Conservation (phyloP, 2,797 vertebrate genomes). For the Enteromius treurensis region DNA sequence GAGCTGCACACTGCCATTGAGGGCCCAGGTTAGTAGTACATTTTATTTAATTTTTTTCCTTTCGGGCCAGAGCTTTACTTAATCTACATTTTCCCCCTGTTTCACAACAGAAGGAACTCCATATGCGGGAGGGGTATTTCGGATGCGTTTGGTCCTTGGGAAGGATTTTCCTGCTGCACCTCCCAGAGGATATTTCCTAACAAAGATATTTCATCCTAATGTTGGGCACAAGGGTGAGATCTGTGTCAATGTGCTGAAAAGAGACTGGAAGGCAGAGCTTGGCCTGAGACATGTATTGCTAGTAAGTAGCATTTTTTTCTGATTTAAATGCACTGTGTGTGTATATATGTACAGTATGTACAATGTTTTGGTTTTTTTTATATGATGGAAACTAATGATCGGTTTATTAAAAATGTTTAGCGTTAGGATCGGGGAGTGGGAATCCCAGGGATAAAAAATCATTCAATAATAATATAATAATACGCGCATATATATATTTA, state of each 20-base stretch:
- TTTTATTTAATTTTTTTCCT: background rate
- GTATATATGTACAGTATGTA: too few species aligned
- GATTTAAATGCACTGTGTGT: background rate
- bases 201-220: conserved; percentile 96
- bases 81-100: conserved; percentile 61
- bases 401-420: too few species aligned
- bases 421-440: too few species aligned
- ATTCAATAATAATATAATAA: too few species aligned
- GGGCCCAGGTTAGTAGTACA: conserved; percentile 81
- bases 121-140: conserved; percentile 90
- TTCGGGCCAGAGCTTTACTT: background rate
- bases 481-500: too few species aligned
- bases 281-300: conserved; percentile 90
- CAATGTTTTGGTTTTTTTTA: too few species aligned
- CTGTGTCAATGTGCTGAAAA: conserved; percentile 93
- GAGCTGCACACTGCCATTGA: conserved; percentile 93
- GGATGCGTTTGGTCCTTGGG: conserved; percentile 91
- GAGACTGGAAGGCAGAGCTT: conserved; percentile 92
- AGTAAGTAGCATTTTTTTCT: conserved; percentile 70
- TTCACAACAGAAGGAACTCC: conserved; percentile 87
- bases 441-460: too few species aligned
- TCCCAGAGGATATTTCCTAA: conserved; percentile 93
- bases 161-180: conserved; percentile 94
- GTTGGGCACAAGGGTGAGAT: conserved; percentile 93
- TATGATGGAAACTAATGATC: too few species aligned